Conservation (phyloP, 2,797 vertebrate genomes). For the Myioborus melanocephalus region DNA sequence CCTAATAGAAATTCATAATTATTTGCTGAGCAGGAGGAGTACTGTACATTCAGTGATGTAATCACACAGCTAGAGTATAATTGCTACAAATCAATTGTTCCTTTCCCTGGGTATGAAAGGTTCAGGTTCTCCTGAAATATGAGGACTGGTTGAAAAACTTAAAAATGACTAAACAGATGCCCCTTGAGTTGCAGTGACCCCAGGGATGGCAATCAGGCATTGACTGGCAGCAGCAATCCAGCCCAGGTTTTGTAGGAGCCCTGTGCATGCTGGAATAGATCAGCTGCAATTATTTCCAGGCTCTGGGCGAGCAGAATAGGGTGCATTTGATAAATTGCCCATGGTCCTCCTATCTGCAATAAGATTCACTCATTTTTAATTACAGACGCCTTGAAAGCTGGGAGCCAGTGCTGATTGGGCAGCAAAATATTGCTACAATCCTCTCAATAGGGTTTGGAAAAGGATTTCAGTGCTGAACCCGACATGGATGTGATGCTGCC, state of each 20-base stretch:
- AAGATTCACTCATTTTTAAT: constrained; percentile 54
- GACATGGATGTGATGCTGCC: not conserved
- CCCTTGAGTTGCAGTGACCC: not conserved
- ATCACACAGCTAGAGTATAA: not conserved
- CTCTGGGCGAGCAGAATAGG: constrained; percentile 21
- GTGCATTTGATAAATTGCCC: constrained; percentile 44
- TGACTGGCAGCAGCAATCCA: not conserved
- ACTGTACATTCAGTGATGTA: constrained; percentile 7
- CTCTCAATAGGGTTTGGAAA: not conserved
- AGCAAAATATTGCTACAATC: constrained; percentile 23
- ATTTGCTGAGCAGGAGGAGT: constrained; percentile 40
- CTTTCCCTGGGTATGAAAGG: not conserved
- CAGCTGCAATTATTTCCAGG: constrained; percentile 37
- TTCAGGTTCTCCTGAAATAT: not conserved
- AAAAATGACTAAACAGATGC: not conserved
- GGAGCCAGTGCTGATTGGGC: not conserved
- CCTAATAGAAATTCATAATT: constrained; percentile 32
- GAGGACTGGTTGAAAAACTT: not conserved
- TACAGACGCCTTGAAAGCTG: not conserved
- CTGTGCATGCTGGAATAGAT: not conserved
- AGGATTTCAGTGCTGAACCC: not conserved
- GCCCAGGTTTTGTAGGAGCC: constrained; percentile 22
- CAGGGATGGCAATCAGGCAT: not conserved
- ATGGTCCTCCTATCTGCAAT: constrained; percentile 8
- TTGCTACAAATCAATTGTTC: constrained; percentile 1